These are phyloP conservation scores for Drosophila robusta DNA, from an alignment of 2,888 invertebrate species.

Conservation along the genomic window DNA sequence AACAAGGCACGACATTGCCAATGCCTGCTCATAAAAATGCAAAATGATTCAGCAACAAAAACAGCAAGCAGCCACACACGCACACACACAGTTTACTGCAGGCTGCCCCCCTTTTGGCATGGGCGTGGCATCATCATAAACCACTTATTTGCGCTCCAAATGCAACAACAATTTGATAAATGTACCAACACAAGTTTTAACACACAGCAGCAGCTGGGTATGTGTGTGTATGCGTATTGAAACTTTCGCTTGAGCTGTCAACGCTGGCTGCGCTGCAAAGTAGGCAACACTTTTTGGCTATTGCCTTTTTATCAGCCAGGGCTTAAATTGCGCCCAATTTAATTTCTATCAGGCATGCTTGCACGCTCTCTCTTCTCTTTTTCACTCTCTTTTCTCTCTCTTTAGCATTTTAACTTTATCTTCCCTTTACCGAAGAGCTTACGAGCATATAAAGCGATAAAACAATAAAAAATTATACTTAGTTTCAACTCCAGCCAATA, in stretches of 20 bases:
- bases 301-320: neutral
- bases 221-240: slow-evolving; percentile 1
- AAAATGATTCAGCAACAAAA: slow-evolving; percentile 61
- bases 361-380: too few species aligned
- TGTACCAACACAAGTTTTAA: slow-evolving; percentile 49
- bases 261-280: slow-evolving; percentile 37
- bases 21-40: slow-evolving; percentile 70
- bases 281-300: slow-evolving; percentile 43
- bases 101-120: slow-evolving; percentile 17
- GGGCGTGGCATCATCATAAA: slow-evolving; percentile 70
- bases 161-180: slow-evolving; percentile 76
- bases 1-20: slow-evolving; percentile 46
- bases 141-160: slow-evolving; percentile 80
- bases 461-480: neutral
- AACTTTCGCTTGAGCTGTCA: slow-evolving; percentile 22
- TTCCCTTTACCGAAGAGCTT: neutral
- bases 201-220: slow-evolving; percentile 5
- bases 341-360: slow-evolving; percentile 8
- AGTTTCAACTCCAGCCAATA: neutral
- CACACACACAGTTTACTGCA: slow-evolving; percentile 19
- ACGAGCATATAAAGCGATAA: neutral
- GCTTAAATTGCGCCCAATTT: neutral
- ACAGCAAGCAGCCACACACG: slow-evolving; percentile 15
- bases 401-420: neutral
- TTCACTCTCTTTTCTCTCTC: neutral